Base-by-base conservation (phyloP, 2,113 vertebrate genomes). In the Halichoerus grypus region DNA sequence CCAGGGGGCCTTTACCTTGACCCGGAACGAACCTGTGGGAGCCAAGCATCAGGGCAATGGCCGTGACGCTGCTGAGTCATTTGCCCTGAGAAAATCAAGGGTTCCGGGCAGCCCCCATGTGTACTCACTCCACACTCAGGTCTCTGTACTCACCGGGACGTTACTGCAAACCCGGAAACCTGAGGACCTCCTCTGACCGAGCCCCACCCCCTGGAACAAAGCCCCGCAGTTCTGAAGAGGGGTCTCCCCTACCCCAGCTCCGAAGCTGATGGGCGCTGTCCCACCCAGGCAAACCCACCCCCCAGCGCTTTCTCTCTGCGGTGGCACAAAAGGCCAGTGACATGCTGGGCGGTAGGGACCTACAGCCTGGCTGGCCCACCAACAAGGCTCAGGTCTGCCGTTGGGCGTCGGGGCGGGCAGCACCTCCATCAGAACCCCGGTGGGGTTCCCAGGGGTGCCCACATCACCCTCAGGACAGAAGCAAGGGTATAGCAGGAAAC, bases 101-200 rank as follows among this genome's bases (percentile, higher is more conserved):
- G 42, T 55, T 49, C 33, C 36, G 7, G 31, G 19, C 24, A 1
- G 39, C 31, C 1, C 1, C 33, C 4, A 3, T 2, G 15, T 28
- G 67, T 5, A 10, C 26, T 18, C 0, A 1, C 39, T 28, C 16
- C 12, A 5, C 0, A 0, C 0, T 7, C 42, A 1, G 26, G 53
- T 21, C 53, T 83, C 86, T 21, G 91, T 3, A 9, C 12, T 85
- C 59, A 9, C 0, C 0, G 42, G n/a, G 28, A 55, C 4, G 42
- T 46, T 8, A 31, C 15, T 1, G 8, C 31, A 13, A 51, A 26
- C 67, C 8, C 76, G 11, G 22, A 51, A 15, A 1, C 6, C 59
- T 1, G 55, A 67, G 16, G 71, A 72, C 26, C 39, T 31, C 26
- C 24, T 21, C 57, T 51, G 65, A 31, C 36, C 31, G 53, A 46